phyloP scores from a whole-genome alignment of 2,888 invertebrate species.

The Terebella lapidaria region DNA sequence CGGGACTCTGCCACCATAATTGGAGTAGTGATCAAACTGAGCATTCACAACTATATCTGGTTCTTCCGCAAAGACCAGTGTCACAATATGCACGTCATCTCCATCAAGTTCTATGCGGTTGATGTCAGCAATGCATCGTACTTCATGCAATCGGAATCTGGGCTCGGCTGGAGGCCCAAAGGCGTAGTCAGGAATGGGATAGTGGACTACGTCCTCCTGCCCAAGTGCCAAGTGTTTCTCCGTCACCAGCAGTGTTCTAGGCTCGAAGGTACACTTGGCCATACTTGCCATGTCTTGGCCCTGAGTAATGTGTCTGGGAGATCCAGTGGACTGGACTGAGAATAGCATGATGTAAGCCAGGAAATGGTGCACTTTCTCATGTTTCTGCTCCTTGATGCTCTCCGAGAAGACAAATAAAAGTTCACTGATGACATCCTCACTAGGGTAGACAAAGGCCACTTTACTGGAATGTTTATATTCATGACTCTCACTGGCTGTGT shows the following conservation, averaged over 20 bases:
- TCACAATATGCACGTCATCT: slow-evolving; percentile 30
- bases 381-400: slow-evolving; percentile 7
- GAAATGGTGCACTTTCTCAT: slow-evolving; percentile 16
- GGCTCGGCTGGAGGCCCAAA: slow-evolving; percentile 42
- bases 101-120: slow-evolving; percentile 32
- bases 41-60: slow-evolving; percentile 42
- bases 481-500: slow-evolving; percentile 35
- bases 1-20: slow-evolving; percentile 19
- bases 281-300: neutral
- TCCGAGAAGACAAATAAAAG: slow-evolving; percentile 40
- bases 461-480: slow-evolving; percentile 42
- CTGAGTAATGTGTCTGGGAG: neutral
- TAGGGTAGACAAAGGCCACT: slow-evolving; percentile 40
- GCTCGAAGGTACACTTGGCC: neutral
- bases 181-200: slow-evolving; percentile 49
- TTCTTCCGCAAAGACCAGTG: slow-evolving; percentile 44
- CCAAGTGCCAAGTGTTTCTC: slow-evolving; percentile 39
- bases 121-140: slow-evolving; percentile 37
- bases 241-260: slow-evolving; percentile 41
- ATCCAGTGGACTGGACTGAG: neutral
- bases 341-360: slow-evolving; percentile 28
- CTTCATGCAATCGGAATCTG: slow-evolving; percentile 35
- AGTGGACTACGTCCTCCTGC: slow-evolving; percentile 45
- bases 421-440: slow-evolving; percentile 45
- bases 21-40: slow-evolving; percentile 39